Percentiles rank a stretch among this genome's conserved stretches.
phyloP scores from a whole-genome alignment of 35 echinoderm and acorn worm genomes.

The Chiridota heheva region DNA sequence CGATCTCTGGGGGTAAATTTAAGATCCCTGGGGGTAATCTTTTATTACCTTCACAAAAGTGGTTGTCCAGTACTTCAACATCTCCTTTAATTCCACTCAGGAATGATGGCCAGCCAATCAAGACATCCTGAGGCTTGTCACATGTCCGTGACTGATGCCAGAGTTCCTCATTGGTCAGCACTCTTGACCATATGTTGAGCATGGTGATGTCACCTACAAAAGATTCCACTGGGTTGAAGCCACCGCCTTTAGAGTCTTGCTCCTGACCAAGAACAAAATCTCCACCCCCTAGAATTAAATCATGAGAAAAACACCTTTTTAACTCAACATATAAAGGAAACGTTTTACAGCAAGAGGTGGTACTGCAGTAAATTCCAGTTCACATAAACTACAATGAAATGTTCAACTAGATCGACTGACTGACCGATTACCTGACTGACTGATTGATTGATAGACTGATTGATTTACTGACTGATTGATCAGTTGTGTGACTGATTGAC shows the following conservation, averaged over 20 bases:
- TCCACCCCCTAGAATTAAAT: conserved; percentile 69
- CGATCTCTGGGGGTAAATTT: too few relatives aligned
- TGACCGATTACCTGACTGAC: too few relatives aligned
- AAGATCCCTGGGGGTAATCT: too few relatives aligned
- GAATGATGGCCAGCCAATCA: conserved; percentile 84
- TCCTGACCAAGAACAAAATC: conserved; percentile 88
- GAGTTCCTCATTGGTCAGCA: conserved; percentile 46
- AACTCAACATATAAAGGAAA: too few relatives aligned
- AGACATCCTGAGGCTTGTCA: conserved; percentile 29
- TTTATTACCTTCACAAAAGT: conserved; percentile 94
- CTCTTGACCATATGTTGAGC: conserved; percentile 71
- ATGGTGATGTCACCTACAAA: conserved; percentile 81
- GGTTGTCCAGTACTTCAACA: conserved; percentile 10
- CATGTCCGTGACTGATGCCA: conserved; percentile 34
- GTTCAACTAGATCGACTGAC: too few relatives aligned
- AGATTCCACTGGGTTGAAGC: conserved; percentile 64
- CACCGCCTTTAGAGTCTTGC: conserved; percentile 75
- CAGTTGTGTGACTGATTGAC: too few relatives aligned
- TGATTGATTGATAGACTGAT: too few relatives aligned
- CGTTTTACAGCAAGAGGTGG: too few relatives aligned
- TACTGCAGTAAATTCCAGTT: too few relatives aligned
- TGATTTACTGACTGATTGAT: too few relatives aligned
- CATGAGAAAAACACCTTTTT: too few relatives aligned
- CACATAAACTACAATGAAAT: too few relatives aligned
- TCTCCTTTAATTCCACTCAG: conserved; percentile 50